Percentiles rank a stretch among this genome's conserved stretches.
phyloP scores from a whole-genome alignment of 2,113 vertebrate genomes.

The Rafetus swinhoei region DNA sequence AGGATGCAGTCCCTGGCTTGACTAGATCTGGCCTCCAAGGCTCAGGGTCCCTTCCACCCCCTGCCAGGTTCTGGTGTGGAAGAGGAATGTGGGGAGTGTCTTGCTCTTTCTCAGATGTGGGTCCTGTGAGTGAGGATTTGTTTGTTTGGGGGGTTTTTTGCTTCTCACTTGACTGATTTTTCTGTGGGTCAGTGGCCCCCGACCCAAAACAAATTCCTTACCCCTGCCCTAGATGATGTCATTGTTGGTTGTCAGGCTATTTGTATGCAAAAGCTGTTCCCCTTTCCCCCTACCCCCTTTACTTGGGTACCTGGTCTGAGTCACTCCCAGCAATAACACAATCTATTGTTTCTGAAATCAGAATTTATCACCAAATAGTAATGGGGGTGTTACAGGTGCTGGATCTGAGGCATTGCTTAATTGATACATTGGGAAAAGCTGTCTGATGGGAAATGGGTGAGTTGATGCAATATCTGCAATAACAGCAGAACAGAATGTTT shows the following conservation, averaged over 20 bases:
- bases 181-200: no score
- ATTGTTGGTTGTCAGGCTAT: neutral
- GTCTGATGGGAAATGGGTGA: slow-evolving; percentile 7
- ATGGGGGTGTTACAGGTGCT: neutral
- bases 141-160: no score
- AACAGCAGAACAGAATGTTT: neutral
- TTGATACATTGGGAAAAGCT: neutral
- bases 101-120: no score
- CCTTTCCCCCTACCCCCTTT: slow-evolving; percentile 1
- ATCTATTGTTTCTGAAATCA: slow-evolving; percentile 30
- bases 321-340: neutral
- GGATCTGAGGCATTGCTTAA: neutral
- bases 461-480: neutral
- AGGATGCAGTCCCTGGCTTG: no score
- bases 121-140: no score
- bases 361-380: neutral
- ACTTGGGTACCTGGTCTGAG: slow-evolving; percentile 4
- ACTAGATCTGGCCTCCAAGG: no score
- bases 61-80: no score
- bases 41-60: no score
- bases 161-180: no score
- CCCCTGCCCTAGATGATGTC: neutral
- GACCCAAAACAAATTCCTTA: no score
- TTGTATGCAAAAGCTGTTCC: neutral
- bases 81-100: no score